These are phyloP conservation scores for Tichodroma muraria DNA, from an alignment of 2,113 vertebrate species.

Conservation along the genomic window DNA sequence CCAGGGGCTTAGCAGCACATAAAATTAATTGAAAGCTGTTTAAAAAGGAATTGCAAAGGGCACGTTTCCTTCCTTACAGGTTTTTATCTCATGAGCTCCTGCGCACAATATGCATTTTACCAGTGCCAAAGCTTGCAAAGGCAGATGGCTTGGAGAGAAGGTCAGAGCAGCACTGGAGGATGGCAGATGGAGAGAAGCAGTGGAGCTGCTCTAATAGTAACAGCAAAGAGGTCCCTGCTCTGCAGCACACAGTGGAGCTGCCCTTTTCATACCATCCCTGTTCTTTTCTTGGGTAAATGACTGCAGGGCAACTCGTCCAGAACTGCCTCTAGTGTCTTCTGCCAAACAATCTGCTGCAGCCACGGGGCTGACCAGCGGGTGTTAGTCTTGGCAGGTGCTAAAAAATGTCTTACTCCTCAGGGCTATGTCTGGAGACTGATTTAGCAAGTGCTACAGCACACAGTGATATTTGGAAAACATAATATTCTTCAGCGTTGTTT, in stretches of 20 bases:
- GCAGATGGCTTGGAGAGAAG: neutral
- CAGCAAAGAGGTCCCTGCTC: neutral
- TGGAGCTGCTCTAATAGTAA: neutral
- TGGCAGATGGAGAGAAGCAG: neutral
- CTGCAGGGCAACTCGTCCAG: neutral
- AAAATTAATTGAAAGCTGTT: neutral
- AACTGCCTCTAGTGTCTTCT: neutral
- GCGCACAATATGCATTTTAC: neutral
- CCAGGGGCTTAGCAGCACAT: neutral
- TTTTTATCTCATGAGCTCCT: neutral
- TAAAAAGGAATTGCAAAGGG: neutral
- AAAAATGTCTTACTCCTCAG: neutral
- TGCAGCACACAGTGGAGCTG: neutral
- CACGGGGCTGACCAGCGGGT: rapidly evolving
- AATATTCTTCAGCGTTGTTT: neutral
- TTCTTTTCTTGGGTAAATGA: neutral
- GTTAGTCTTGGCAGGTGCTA: neutral
- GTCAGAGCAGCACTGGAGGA: neutral
- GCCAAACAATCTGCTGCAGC: neutral
- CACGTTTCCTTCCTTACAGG: neutral
- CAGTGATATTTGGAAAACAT: neutral
- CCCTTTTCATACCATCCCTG: neutral
- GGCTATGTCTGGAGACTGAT: neutral
- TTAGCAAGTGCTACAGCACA: neutral
- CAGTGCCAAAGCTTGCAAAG: neutral